phyloP scores from a whole-genome alignment of 2,113 vertebrate genomes.

The Mirza zaza region DNA sequence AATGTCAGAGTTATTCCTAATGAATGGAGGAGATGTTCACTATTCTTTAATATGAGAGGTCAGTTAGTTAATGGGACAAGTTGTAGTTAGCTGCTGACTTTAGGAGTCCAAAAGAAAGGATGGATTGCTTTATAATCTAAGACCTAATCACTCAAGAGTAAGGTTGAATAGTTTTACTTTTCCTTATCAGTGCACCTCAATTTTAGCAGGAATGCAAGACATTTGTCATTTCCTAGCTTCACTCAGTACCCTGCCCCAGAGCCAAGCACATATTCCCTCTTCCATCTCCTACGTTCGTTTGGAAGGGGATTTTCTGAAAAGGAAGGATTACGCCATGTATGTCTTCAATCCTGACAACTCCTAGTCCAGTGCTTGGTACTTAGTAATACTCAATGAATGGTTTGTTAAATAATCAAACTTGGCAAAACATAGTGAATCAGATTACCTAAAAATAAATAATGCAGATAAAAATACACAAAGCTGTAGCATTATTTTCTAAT shows the following conservation, averaged over 20 bases:
- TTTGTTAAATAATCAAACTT: neutral
- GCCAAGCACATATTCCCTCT: neutral
- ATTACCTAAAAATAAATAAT: neutral
- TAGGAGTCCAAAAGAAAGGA: neutral
- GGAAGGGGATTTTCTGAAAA: neutral
- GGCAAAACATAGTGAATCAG: neutral
- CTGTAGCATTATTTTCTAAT: neutral
- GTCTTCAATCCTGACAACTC: neutral
- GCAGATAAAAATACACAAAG: neutral
- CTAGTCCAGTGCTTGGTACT: neutral
- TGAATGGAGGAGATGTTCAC: neutral
- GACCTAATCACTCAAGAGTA: neutral
- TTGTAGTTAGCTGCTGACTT: neutral
- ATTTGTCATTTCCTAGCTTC: neutral
- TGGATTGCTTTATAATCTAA: neutral
- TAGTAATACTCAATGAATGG: neutral
- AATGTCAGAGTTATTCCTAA: neutral
- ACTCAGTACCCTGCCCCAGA: neutral
- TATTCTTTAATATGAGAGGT: neutral
- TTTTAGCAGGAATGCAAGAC: neutral
- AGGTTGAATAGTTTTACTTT: neutral
- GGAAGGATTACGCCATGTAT: neutral
- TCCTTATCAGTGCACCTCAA: neutral
- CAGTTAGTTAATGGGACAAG: neutral
- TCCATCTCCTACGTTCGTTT: no score